Evolutionary conservation across 35 echinoderm and acorn worm species (phyloP).

Genomic region (Eucidaris tribuloides): DNA sequence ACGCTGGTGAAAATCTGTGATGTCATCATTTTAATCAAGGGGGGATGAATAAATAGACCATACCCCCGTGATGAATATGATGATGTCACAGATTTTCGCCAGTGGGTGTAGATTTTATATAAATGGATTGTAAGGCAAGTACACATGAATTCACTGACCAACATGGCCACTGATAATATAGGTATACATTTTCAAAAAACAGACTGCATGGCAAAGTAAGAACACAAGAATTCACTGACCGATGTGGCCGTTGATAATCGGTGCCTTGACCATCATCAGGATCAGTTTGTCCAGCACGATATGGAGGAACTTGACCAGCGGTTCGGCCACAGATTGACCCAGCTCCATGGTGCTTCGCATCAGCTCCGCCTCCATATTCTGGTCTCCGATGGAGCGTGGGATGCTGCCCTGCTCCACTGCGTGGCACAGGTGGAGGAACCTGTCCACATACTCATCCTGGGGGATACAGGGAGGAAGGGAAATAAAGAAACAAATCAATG

Average conservation of each 20-base stretch:
- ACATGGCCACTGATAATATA: slow-evolving; percentile 82
- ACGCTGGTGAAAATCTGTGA: too few species aligned
- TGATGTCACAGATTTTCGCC: too few species aligned
- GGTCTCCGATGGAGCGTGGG: slow-evolving; percentile 78
- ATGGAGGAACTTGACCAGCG: slow-evolving; percentile 86
- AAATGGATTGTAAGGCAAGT: too few species aligned
- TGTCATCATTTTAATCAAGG: too few species aligned
- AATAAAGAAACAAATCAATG: too few species aligned
- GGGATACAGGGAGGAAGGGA: neutral
- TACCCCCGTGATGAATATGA: too few species aligned
- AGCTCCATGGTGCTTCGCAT: slow-evolving; percentile 53
- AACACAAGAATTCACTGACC: slow-evolving; percentile 79
- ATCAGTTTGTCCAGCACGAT: slow-evolving; percentile 88
- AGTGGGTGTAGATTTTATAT: too few species aligned
- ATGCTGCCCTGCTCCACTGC: slow-evolving; percentile 79
- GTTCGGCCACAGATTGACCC: slow-evolving; percentile 66
- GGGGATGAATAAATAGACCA: too few species aligned
- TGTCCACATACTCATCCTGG: slow-evolving; percentile 80
- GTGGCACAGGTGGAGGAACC: slow-evolving; percentile 86
- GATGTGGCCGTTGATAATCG: slow-evolving; percentile 79
- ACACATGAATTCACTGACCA: slow-evolving; percentile 74
- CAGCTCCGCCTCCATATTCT: slow-evolving; percentile 90
- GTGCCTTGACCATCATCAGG: slow-evolving; percentile 87
- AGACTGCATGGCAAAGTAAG: too few species aligned
- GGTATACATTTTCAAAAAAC: too few species aligned